phyloP scores from a whole-genome alignment of 1,140 invertebrate species.

The Sipha flava region DNA sequence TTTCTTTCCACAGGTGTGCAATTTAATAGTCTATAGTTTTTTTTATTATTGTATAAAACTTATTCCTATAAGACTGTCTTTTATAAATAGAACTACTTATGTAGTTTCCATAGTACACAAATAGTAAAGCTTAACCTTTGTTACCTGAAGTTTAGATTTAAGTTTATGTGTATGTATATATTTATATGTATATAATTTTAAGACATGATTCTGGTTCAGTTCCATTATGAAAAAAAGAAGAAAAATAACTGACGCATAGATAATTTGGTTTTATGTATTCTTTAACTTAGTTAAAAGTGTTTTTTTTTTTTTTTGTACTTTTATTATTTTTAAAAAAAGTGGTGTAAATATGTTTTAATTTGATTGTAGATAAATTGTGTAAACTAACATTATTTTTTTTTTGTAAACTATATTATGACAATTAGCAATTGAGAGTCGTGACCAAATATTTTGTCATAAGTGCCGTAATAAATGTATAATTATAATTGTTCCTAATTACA shows the following conservation, averaged over 20 bases:
- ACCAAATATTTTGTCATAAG: slow-evolving; percentile 20
- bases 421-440: slow-evolving; percentile 1
- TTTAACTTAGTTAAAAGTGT: slow-evolving; percentile 7
- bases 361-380: slow-evolving; percentile 26
- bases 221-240: not conserved
- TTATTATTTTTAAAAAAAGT: slow-evolving; percentile 3
- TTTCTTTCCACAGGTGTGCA: slow-evolving; percentile 31
- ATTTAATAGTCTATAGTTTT: slow-evolving; percentile 26
- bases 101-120: slow-evolving; percentile 30
- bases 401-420: not conserved
- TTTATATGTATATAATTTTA: not conserved
- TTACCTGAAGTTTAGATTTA: slow-evolving; percentile 24
- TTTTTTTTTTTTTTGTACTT: slow-evolving; percentile 2
- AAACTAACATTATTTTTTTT: slow-evolving; percentile 25
- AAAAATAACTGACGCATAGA: slow-evolving; percentile 7
- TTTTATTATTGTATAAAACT: slow-evolving; percentile 12
- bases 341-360: slow-evolving; percentile 25
- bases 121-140: slow-evolving; percentile 25
- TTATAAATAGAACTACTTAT: slow-evolving; percentile 28
- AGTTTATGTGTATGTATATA: not conserved
- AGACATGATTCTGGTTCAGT: slow-evolving; percentile 1
- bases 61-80: slow-evolving; percentile 31
- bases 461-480: slow-evolving; percentile 10
- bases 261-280: slow-evolving; percentile 26
- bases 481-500: slow-evolving; percentile 11